Base-by-base conservation (phyloP, 2,113 vertebrate species). In the Etia nguti region DNA sequence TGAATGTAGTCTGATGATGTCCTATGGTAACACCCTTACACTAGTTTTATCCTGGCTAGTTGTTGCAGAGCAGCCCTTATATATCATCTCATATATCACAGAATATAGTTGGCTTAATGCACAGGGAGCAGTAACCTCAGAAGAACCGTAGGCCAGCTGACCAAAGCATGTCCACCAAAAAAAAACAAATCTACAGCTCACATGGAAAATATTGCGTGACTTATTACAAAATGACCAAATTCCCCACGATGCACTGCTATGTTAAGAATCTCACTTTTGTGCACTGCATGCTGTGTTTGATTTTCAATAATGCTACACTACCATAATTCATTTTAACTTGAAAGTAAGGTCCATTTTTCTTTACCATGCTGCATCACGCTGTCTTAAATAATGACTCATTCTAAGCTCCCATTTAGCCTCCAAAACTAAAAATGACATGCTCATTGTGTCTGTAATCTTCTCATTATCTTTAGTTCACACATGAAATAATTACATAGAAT, bases 1-100 rank as follows among this genome's bases (percentile, higher is more conserved):
- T 70, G 36, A 26, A 73, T 73, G 13, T 46, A 73, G 38, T 13
- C n/a, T 73, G 38, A 73, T 73, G 22, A 73, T 73, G 38, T 73
- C 22, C 38, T 16, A 6, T 0, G 8, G n/a, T 46, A 73, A 46
- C 13, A 43, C 24, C n/a, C 22, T 46, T 43, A 0, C 26, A 46
- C 5, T 46, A 73, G 22, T 1, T 46, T 15, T 46, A 46, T 46
- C 13, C 41, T 18, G 68, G 41, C 9, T 26, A 73, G 41, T 26
- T 46, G 68, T 24, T 24, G 38, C 36, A 43, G 5, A 43, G 38
- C 65, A 43, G 22, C 43, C 22, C 12, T 73, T 16, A 43, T 70
- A 43, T 46, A 46, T 46, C 22, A 46, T 46, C 22, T 73, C 38
- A 73, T 73, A 46, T 26, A 73, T 26, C 41, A 26, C 24, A 73